Base-by-base conservation (phyloP, 2,888 invertebrate genomes). In the Dusona sp. region DNA sequence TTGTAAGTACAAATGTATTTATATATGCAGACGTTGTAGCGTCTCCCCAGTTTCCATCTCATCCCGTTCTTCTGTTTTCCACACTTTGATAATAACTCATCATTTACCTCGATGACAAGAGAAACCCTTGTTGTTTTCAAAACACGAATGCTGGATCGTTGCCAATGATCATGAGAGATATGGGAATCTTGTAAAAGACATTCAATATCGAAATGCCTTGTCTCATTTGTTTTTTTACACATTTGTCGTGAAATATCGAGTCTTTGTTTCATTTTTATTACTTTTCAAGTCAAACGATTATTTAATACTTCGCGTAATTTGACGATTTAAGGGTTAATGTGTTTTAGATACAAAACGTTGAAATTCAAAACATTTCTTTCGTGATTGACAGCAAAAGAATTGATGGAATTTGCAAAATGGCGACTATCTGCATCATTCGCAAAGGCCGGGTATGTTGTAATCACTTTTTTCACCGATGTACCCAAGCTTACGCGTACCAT, bases 71-170 rank as follows among this genome's bases (percentile, higher is more conserved):
- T 65, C 54, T 45, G 70, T 45, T 81, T 22, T 36, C 57, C 16
- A 57, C 73, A 48, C 29, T 65, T 68, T 57, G 68, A 68, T 79
- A 79, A 85, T 83, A 83, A 85, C 74, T 74, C 85, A 83, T 74
- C 85, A 83, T 85, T 83, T 68, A 74, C 74, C 13, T 33, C 29
- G 36, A 79, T 79, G 61, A 79, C 84, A 79, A 83, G 77, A 57
- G 85, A 65, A 65, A 64, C 68, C 48, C 70, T 51, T 48, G 42
- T 79, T 79, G 67, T 73, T 83, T 68, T 79, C 83, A 45, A 42
- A 67, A 16, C 36, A 74, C 64, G 11, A 29, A 45, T 79, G 83
- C 70, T 86, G 79, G 75, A 72, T 51, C 54, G 48, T 80, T 70
- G 83, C 86, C 86, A 83, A 77, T 29, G 64, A 36, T 22, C 36